Evolutionary conservation across 35 echinoderm and acorn worm genomes (phyloP).

Genomic region (Apostichopus californicus): DNA sequence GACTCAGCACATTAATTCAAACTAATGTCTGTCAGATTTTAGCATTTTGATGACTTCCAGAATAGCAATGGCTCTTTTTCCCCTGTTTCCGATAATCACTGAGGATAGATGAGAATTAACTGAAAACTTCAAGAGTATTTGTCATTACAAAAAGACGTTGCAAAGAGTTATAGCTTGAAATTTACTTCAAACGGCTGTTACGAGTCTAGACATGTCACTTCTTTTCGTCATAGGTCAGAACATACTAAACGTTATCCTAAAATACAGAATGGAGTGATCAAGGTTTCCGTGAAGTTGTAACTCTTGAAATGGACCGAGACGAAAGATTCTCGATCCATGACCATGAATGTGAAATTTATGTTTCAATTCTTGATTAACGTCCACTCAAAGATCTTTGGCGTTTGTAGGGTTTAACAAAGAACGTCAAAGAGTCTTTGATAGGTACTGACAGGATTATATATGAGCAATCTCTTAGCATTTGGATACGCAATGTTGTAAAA

Average conservation of each 20-base stretch:
- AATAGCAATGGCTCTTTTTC: no score
- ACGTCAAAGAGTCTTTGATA: not conserved
- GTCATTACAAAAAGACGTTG: no score
- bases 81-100: no score
- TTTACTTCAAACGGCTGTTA: constrained; percentile 12
- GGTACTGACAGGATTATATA: constrained; percentile 4
- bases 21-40: no score
- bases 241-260: not conserved
- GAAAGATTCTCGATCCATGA: not conserved
- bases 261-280: not conserved
- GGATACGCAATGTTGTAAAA: not conserved
- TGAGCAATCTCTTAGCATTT: constrained; percentile 33
- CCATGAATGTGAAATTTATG: constrained; percentile 12
- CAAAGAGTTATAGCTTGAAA: not conserved
- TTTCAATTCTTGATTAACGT: constrained; percentile 12
- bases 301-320: constrained; percentile 14
- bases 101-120: no score
- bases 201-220: not conserved
- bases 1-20: no score
- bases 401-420: not conserved
- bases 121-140: no score
- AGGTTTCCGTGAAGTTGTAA: not conserved
- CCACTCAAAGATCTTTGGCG: not conserved
- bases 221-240: no score
- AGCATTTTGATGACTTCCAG: no score